Percentiles rank a stretch among this genome's conserved stretches.
phyloP scores from a whole-genome alignment of 2,888 invertebrate genomes.

The Brenthis ino region DNA sequence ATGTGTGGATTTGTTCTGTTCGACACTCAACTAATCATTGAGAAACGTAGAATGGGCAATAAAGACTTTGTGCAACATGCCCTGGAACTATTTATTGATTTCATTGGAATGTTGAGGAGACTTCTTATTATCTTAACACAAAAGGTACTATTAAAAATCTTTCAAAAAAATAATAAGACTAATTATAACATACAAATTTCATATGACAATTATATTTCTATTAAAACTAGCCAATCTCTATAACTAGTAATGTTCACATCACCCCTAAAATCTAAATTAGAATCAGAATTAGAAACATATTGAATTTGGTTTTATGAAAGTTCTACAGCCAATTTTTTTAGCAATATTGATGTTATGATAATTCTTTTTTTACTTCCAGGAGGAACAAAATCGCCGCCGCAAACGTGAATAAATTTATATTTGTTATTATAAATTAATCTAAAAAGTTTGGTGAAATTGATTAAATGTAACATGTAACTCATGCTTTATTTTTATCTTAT shows the following conservation, averaged over 20 bases:
- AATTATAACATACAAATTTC: too few relatives aligned
- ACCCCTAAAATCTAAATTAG: too few relatives aligned
- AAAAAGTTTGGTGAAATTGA: constrained; percentile 33
- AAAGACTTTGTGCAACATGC: constrained; percentile 96
- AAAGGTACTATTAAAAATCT: constrained; percentile 83
- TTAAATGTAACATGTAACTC: constrained; percentile 28
- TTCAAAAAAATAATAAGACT: too few relatives aligned
- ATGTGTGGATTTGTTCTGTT: constrained; percentile 98
- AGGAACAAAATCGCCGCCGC: constrained; percentile 76
- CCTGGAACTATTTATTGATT: constrained; percentile 96
- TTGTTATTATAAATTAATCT: constrained; percentile 8
- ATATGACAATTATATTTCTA: too few relatives aligned
- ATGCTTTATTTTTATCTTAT: constrained; percentile 34
- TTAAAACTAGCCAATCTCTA: too few relatives aligned
- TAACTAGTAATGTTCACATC: too few relatives aligned
- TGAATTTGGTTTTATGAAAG: too few relatives aligned
- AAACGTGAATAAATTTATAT: constrained; percentile 70
- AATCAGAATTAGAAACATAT: too few relatives aligned
- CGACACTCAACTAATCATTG: constrained; percentile 98
- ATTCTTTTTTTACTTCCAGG: constrained; percentile 58
- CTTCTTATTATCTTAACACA: constrained; percentile 94
- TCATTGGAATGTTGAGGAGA: constrained; percentile 96
- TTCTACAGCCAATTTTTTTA: background rate
- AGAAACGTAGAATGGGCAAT: constrained; percentile 94
- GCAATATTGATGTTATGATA: constrained; percentile 16